A percentile compares a stretch with the other conserved stretches of the same genome.
phyloP scores from a whole-genome alignment of 1,140 invertebrate species.

The Dinothrombium tinctorium region DNA sequence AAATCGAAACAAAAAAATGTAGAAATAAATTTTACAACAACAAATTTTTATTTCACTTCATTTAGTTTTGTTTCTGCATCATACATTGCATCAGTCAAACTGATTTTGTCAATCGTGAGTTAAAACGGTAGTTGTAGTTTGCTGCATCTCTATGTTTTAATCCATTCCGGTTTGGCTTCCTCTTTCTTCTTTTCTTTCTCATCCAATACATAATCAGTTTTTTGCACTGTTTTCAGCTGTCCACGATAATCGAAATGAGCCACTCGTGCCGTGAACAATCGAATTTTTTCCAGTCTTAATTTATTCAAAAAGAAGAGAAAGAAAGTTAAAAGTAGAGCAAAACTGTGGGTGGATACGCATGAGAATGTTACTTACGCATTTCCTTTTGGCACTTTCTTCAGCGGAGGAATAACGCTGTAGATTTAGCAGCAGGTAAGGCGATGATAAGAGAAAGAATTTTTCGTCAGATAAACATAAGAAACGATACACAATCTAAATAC shows the following conservation, averaged over 20 bases:
- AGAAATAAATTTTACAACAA: no score
- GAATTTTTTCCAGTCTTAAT: constrained; percentile 29
- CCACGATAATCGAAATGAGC: constrained; percentile 1
- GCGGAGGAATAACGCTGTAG: constrained; percentile 69
- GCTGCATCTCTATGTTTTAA: no score
- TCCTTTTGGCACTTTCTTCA: constrained; percentile 99
- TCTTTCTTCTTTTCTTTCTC: not conserved
- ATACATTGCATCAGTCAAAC: no score
- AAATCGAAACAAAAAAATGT: no score
- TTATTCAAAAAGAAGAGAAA: not conserved
- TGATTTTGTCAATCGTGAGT: no score
- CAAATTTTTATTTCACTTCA: no score
- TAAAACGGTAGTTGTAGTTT: no score
- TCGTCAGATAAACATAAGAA: not conserved
- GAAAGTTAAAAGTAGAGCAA: not conserved
- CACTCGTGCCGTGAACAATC: constrained; percentile 39
- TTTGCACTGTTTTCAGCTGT: constrained; percentile 2
- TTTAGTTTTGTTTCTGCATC: no score
- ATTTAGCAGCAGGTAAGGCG: no score
- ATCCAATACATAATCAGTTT: constrained; percentile 1
- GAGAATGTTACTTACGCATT: constrained; percentile 38
- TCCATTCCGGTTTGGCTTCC: not conserved
- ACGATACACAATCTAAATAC: not conserved
- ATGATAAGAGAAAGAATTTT: not conserved
- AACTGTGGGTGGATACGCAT: not conserved